Base-by-base conservation (phyloP, 1,140 invertebrate species). In the Thaumatotibia leucotreta region DNA sequence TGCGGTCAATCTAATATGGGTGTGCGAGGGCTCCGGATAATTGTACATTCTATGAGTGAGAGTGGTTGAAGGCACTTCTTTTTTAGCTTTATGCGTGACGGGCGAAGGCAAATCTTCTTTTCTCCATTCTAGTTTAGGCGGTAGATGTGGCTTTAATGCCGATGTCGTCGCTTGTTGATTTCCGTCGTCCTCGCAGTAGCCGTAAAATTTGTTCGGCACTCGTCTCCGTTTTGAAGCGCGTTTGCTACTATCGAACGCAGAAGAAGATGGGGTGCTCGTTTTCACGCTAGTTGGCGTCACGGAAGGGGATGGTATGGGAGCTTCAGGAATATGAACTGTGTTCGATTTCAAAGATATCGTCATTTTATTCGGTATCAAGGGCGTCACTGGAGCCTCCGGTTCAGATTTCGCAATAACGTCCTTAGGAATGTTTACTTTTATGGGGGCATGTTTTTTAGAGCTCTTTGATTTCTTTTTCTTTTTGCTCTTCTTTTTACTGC, bases 161-260 rank as follows among this genome's bases (percentile, higher is more conserved):
- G 91, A 35, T 5, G 76, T 67, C 27, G 76, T 68, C 52, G 78
- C 74, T 27, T 83, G 76, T 11, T 79, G 61, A n/a, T 49, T 23
- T 70, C 97, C 96, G 73, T 97, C 96, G 72, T 96, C 95, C 77
- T 95, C 96, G 0, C 95, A 96, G 82, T 97, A 96, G 1, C 96
- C 96, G 77, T 97, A 97, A 80, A 97, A 97, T 76, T 95, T 95
- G 77, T 96, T 97, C 5, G 95, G 96, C 27, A 96, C 94, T 24
- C 95, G 89, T 79, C 95, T 93, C 24, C 96, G 92, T 82, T 97
- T 96, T 0, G 96, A 96, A 0, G 94, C 93, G 10, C 95, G 91
- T 76, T 95, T 95, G 8, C 82, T 94, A 70, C 82, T 94, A 70
- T 94, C 94, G 2, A 89, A 88, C 66, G 93, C 92, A 0, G 88